Evolutionary conservation across 2,797 vertebrate species (phyloP), one percentile per base, ranked within the genome.

Genomic region (Fringilla coelebs): DNA sequence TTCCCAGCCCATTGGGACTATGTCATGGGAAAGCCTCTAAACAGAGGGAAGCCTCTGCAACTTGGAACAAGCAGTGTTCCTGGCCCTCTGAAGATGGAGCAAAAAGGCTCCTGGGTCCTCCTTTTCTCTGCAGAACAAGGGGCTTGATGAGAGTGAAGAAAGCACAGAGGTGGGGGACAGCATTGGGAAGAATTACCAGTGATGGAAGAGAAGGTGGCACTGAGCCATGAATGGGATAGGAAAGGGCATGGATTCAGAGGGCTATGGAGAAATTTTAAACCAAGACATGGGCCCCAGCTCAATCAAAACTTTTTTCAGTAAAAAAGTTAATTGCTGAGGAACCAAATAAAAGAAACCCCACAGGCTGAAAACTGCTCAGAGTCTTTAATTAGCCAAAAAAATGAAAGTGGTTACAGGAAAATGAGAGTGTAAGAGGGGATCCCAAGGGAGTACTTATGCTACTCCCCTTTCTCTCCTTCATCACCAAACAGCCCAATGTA

Each of bases 321-420:
- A 94, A 95, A 88, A 94, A 96, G 96, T 95, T 98, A 98, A 98
- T 97, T 97, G 97, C 97, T 96, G 93, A 97, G 94, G 97, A 97
- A 95, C 96, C 97, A 97, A 97, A 97, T 97, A 97, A 97, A 98
- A 97, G 95, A 98, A 98, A 95, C 95, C 96, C 97, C 96, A 96
- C 95, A 95, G 97, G 97, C 97, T 96, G 96, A 95, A 97, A 97
- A 97, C 66, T 94, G 94, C 91, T 97, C 89, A 49, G 93, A 94
- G 96, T 97, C 97, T 98, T 97, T 98, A 98, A 98, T 98, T 98
- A 98, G 97, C 95, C 96, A 93, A 94, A 97, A 78, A 95, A 97
- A 76, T 3, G 87, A 96, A 81, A 95, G 90, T 89, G 94, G 96
- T 85, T 86, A 97, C 94, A 96, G 93, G 97, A 97, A 97, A 97